Percentiles rank a stretch among this genome's conserved stretches.
Evolutionary conservation across 1,140 invertebrate species (phyloP).

Genomic region (Sycophila sp.): DNA sequence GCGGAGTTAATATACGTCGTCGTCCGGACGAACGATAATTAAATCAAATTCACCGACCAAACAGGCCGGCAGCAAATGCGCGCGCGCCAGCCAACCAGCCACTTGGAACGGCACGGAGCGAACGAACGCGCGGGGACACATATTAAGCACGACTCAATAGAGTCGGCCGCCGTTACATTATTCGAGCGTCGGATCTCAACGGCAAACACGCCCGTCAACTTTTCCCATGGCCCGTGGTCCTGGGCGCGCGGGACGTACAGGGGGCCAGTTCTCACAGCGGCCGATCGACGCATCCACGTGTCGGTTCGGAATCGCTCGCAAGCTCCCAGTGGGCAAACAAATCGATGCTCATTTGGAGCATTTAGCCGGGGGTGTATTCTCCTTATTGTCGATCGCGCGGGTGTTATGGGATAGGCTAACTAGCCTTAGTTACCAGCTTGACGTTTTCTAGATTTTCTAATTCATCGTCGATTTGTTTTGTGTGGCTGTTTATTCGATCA

Average conservation of each 20-base stretch:
- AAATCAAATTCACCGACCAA: conserved; percentile 23
- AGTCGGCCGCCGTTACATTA: conserved; percentile 60
- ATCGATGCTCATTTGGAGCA: conserved; percentile 31
- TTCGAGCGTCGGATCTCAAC: conserved; percentile 62
- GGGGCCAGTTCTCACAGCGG: conserved; percentile 58
- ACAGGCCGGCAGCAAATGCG: not conserved
- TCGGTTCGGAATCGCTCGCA: conserved; percentile 15
- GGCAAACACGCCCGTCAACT: conserved; percentile 63
- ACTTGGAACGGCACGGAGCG: conserved; percentile 33
- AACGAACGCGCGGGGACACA: conserved; percentile 49
- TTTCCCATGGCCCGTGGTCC: conserved; percentile 62
- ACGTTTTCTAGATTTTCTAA: too few relatives aligned
- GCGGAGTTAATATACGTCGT: conserved; percentile 3
- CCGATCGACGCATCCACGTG: conserved; percentile 14
- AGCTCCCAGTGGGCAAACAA: conserved; percentile 45
- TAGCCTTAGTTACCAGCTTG: too few relatives aligned
- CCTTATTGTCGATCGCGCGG: not conserved
- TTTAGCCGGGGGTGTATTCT: conserved; percentile 2
- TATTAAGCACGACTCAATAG: conserved; percentile 64
- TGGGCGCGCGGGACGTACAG: too few relatives aligned
- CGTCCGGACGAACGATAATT: conserved; percentile 3
- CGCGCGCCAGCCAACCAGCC: not conserved
- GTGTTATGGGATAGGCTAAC: too few relatives aligned
- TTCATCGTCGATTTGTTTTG: too few relatives aligned
- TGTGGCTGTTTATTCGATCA: too few relatives aligned